Percentiles rank a stretch among this genome's conserved stretches.
Conservation (phyloP, 2,797 vertebrate genomes). For the Limosa lapponica region DNA sequence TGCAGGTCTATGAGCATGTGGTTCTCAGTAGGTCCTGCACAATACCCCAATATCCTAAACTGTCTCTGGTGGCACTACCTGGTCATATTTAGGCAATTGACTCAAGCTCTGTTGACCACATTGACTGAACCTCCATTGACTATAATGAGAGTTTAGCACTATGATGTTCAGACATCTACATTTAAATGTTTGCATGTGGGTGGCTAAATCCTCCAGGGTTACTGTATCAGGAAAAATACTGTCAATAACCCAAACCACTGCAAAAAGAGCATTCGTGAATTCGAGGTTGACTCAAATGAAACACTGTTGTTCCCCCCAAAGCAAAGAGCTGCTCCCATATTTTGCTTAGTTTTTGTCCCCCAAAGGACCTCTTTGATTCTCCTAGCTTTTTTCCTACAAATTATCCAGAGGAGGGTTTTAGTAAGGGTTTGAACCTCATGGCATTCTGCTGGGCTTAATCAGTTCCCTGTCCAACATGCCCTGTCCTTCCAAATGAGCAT, state of each 20-base stretch:
- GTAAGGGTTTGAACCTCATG: background rate
- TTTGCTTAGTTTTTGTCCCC: background rate
- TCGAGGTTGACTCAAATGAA: background rate
- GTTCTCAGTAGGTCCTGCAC: background rate
- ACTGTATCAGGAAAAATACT: background rate
- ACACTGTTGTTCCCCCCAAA: background rate
- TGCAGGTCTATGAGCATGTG: background rate
- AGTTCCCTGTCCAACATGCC: background rate
- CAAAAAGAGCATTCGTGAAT: background rate
- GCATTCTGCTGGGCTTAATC: background rate
- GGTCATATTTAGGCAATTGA: background rate
- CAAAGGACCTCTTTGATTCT: background rate
- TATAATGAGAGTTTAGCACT: background rate
- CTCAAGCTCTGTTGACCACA: background rate
- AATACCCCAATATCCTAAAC: accelerated
- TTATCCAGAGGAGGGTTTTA: background rate
- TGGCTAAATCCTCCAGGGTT: background rate
- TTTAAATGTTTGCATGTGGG: background rate
- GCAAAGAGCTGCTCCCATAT: background rate
- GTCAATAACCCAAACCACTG: background rate
- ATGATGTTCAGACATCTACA: background rate
- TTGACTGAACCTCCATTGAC: background rate
- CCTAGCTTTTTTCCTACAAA: background rate
- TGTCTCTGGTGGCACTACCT: background rate
- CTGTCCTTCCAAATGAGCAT: background rate